Evolutionary conservation across 1,140 invertebrate genomes (phyloP), one percentile per base, ranked within the genome.

Genomic region (Psix sp.): DNA sequence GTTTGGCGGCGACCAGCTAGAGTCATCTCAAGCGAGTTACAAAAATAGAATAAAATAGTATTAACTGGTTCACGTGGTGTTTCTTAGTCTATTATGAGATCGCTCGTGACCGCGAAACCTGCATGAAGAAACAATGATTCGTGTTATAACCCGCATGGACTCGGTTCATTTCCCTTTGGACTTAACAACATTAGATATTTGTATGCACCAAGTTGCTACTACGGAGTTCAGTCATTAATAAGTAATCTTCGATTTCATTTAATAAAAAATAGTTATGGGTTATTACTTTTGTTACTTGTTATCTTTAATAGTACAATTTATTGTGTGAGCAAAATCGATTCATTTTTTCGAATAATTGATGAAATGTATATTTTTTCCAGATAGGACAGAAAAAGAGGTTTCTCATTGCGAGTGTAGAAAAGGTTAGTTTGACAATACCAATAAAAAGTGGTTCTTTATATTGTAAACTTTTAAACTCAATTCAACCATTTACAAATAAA

Each of bases 41-140:
- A n/a, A n/a, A n/a, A n/a, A 68, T 76, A 68, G 63, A 72, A 68
- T 60, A 48, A 76, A 76, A 52, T 21, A 65, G 67, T 59, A 72
- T 56, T 57, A 72, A 66, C 57, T 52, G 43, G 67, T 68, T 59
- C 38, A 56, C 35, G 16, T 39, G 71, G 74, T 67, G 54, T 60
- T 38, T 49, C 51, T 39, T 36, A 68, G 45, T 76, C 67, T 72
- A 76, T 76, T 54, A 76, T 62, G 56, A 42, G 36, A 36, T 15
- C 11, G 49, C 42, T 76, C 67, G 74, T 76, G 74, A 76, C 67
- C 42, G 17, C 35, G 49, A 54, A 63, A 51, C 62, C 62, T 48
- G 73, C 73, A 71, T 67, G 74, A 76, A 26, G 60, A 9, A 71
- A 71, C 74, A 68, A 71, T 71, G 62, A 76, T 70, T 48, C 43